Base-by-base conservation (phyloP, 2,888 invertebrate species). In the Ichneumoninae sp. region DNA sequence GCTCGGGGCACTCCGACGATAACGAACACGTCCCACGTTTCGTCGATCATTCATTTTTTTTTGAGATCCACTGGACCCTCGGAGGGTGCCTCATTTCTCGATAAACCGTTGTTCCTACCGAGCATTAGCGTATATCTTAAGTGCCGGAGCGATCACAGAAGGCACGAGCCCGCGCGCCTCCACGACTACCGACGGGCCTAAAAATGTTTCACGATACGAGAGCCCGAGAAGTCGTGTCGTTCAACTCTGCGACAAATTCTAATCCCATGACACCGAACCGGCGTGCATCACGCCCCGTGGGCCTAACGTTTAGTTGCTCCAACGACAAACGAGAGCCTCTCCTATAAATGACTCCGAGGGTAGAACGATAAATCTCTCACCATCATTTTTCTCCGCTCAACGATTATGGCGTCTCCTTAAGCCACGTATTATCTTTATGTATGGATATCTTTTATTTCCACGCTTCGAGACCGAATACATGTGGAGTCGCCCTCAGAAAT, bases 51-150 rank as follows among this genome's bases (percentile, higher is more conserved):
- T 50, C 54, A 22, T 26, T 13, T 69, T 13, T 69, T 69, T 36
- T 36, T 47, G 69, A 54, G 65, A 33, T 65, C 60, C 69, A 50
- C 72, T 60, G 70, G 74, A 62, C 22, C 16, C 81, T 68, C 70
- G 54, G 40, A 33, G 66, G 79, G 66, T 50, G 71, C 65, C 68
- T 74, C 50, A 33, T 71, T 79, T 79, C 71, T 79, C 76, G 75
- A 82, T 84, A 81, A 84, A 82, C 75, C 40, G 66, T 71, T 79
- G 74, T 54, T 84, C 69, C 81, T 79, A 79, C 79, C 60, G 71
- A 75, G 71, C 75, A 82, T 84, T 76, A 82, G 66, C 70, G 50
- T 66, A 66, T 84, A 81, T 81, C 84, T 84, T 84, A 79, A 84
- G 84, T 84, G 83, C 83, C 71, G 57, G 75, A 50, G 66, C 71